These are phyloP conservation scores for Anthoptus insignis DNA, from an alignment of 2,888 invertebrate species.

Conservation along the genomic window DNA sequence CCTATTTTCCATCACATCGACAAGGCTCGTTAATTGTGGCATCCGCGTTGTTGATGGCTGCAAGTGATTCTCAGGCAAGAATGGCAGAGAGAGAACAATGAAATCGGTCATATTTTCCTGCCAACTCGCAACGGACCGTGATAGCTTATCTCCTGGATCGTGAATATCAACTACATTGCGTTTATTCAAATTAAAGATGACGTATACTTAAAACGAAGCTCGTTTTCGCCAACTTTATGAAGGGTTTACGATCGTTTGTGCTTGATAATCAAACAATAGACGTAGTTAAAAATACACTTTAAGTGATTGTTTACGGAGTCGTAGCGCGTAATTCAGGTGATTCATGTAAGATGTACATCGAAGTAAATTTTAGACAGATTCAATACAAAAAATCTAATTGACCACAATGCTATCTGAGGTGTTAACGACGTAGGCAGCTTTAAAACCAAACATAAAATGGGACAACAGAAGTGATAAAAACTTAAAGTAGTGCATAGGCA, in stretches of 20 bases:
- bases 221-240: slow-evolving; percentile 73
- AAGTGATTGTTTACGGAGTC: slow-evolving; percentile 26
- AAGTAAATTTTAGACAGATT: slow-evolving; percentile 10
- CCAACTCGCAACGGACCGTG: slow-evolving; percentile 81
- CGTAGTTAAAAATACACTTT: slow-evolving; percentile 18
- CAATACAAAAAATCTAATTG: slow-evolving; percentile 19
- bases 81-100: slow-evolving; percentile 81
- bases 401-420: slow-evolving; percentile 37
- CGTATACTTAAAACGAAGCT: slow-evolving; percentile 76
- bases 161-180: slow-evolving; percentile 76
- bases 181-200: slow-evolving; percentile 77
- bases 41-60: slow-evolving; percentile 83
- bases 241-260: slow-evolving; percentile 59
- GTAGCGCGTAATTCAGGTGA: slow-evolving; percentile 14
- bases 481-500: slow-evolving; percentile 60
- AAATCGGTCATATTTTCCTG: slow-evolving; percentile 86
- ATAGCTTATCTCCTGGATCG: slow-evolving; percentile 77
- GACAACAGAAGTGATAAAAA: slow-evolving; percentile 59
- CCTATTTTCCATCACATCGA: slow-evolving; percentile 83
- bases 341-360: neutral
- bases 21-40: slow-evolving; percentile 85
- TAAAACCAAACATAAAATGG: slow-evolving; percentile 54
- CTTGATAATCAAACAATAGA: slow-evolving; percentile 33
- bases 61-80: slow-evolving; percentile 84
- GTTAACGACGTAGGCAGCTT: slow-evolving; percentile 48